Evolutionary conservation across 1,140 invertebrate genomes (phyloP), one percentile per base, ranked within the genome.

Genomic region (Hylaeus volcanicus): DNA sequence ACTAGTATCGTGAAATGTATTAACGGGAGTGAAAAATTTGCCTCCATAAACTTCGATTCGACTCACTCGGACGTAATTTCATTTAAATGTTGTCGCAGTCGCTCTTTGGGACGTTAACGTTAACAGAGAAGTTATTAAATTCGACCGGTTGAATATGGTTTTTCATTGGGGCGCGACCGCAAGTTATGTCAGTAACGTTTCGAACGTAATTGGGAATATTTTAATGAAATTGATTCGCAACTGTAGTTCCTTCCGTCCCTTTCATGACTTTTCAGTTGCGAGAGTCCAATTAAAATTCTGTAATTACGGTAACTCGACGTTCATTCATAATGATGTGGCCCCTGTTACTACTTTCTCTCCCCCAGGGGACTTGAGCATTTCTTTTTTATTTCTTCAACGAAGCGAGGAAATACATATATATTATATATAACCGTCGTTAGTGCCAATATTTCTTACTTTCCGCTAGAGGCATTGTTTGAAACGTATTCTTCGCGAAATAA

Each of bases 221-320:
- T 72, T 63, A 72, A 63, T 63, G 76, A 78, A 78, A 72, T 71
- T 72, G 68, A 71, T 71, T 72, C 45, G 48, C 39, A 39, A 5
- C 1, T 5, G n/a, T 65, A 64, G 37, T 51, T 58, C 3, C 15
- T 3, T 14, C 45, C 2, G 3, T 11, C 1, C n/a, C 15, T 5
- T 0, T n/a, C 9, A 37, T 51, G 72, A 78, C n/a, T 78, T 78
- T 37, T 37, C 39, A 63, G 56, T 63, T 58, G 45, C 68, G 39
- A 55, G 68, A 43, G 68, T 78, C 76, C 68, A 78, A 78, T 78
- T 78, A 78, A 78, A 78, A 78, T 78, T 63, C 68, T 63, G 68
- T 78, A 78, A 78, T 78, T 78, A 63, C 68, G 41, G 68, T 43
- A 71, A 71, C 76, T 71, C 39, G 15, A 53, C 2, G 48, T 66